Base-by-base conservation (phyloP, 2,888 invertebrate genomes). In the Nomada ruficornis region DNA sequence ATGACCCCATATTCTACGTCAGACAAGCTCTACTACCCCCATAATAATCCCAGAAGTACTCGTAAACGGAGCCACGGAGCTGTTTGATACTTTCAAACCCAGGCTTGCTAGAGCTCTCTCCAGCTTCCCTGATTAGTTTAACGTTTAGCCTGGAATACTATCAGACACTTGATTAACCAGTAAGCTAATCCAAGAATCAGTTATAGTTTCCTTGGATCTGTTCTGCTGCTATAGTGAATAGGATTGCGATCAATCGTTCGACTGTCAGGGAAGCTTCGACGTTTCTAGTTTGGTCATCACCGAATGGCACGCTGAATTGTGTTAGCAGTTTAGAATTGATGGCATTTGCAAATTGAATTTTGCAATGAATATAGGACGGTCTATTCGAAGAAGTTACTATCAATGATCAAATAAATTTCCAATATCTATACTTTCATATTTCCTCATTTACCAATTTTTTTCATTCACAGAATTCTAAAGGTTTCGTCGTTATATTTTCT, bases 161-260 rank as follows among this genome's bases (percentile, higher is more conserved):
- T 20, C 47, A 10, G n/a, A 29, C 29, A 47, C 11, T 29, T 15
- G 15, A 59, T 70, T 44, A 70, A 62, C 36, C 20, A 60, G n/a
- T 36, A 10, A 60, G n/a, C 15, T 71, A 36, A 70, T 47, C 70
- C 70, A 52, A 60, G 60, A 71, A 71, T 62, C 50, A 60, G 60
- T 60, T 70, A 54, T 20, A 54, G 36, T 15, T 13, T 20, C 2
- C 18, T 7, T 23, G 7, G 36, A 26, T n/a, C 20, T 29, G 9
- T 29, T 23, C 36, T 52, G 29, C 20, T 36, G 11, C 36, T 23
- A 29, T 52, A 5, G 60, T 18, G 15, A 20, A 23, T 18, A 4
- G n/a, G 13, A 36, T 60, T 15, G 15, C 15, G 20, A 60, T 20
- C 29, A 23, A 52, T 62, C 13, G 18, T 23, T 55, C 15, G 11